phyloP scores from a whole-genome alignment of 2,888 invertebrate genomes.

The Drosophila borborema region DNA sequence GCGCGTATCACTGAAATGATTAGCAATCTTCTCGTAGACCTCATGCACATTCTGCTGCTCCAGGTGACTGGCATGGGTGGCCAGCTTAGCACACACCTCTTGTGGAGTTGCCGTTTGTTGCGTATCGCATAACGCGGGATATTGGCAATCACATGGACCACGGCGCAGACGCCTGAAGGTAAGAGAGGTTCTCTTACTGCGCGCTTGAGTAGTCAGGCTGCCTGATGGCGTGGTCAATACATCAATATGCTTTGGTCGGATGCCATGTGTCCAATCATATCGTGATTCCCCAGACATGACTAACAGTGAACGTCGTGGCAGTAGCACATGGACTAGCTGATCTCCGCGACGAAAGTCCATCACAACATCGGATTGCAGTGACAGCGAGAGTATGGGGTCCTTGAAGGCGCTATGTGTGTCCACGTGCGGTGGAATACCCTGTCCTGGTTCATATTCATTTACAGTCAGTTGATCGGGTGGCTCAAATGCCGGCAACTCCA shows the following conservation, averaged over 20 bases:
- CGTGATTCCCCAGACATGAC: conserved; percentile 93
- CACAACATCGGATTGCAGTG: conserved; percentile 91
- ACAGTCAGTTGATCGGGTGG: conserved; percentile 93
- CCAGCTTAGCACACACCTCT: conserved; percentile 67
- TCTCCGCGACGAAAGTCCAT: conserved; percentile 94
- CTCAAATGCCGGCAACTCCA: conserved; percentile 80
- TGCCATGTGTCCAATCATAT: conserved; percentile 95
- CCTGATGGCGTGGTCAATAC: conserved; percentile 86
- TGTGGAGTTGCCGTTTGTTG: conserved; percentile 40
- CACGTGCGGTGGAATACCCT: conserved; percentile 97
- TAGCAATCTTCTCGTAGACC: conserved; percentile 97
- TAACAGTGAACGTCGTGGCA: conserved; percentile 91
- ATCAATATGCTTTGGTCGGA: conserved; percentile 93
- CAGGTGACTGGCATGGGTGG: conserved; percentile 87
- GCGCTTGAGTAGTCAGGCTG: conserved; percentile 86
- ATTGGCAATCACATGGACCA: conserved; percentile 90
- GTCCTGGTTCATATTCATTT: conserved; percentile 93
- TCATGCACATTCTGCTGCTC: conserved; percentile 92
- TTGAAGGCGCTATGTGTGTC: conserved; percentile 98
- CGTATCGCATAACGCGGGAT: conserved; percentile 89
- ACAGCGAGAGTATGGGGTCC: conserved; percentile 94
- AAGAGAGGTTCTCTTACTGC: conserved; percentile 90
- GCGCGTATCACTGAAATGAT: conserved; percentile 97
- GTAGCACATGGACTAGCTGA: conserved; percentile 87
- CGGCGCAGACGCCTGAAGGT: conserved; percentile 90